These are phyloP conservation scores for Oxystoma pomonae DNA, from an alignment of 2,888 invertebrate genomes.

Conservation along the genomic window DNA sequence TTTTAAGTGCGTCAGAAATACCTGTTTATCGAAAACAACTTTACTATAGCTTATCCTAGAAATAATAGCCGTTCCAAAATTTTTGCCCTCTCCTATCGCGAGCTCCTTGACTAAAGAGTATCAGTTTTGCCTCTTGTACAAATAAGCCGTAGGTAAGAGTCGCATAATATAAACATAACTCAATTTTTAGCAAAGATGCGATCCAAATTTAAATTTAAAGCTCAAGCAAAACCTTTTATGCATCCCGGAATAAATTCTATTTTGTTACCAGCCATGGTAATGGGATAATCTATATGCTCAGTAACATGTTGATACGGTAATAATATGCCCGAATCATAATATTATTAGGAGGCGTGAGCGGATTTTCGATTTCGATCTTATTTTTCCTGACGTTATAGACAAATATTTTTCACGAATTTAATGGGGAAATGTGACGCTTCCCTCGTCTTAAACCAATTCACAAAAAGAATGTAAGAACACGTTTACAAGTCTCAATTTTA, in stretches of 20 bases:
- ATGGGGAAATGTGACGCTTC: neutral
- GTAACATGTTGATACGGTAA: conserved; percentile 44
- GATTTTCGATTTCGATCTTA: conserved; percentile 5
- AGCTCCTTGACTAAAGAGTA: too few species aligned
- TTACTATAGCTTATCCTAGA: too few species aligned
- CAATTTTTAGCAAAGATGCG: neutral
- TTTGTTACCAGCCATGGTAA: conserved; percentile 30
- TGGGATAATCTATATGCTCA: conserved; percentile 44
- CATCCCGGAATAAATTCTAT: conserved; percentile 22
- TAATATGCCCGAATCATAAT: conserved; percentile 34
- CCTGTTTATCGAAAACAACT: too few species aligned
- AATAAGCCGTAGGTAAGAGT: neutral
- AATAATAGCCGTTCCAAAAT: too few species aligned
- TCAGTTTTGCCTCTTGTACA: neutral
- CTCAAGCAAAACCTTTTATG: neutral
- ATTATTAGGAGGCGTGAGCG: conserved; percentile 23
- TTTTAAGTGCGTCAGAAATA: too few species aligned
- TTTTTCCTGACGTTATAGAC: neutral
- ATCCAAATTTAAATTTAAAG: neutral
- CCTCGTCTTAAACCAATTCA: too few species aligned
- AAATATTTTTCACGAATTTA: neutral
- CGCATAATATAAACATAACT: neutral
- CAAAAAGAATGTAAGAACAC: too few species aligned
- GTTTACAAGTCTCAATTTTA: too few species aligned
- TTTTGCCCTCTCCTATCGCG: too few species aligned